These are phyloP conservation scores for Leptopilina boulardi DNA, from an alignment of 1,140 invertebrate species.

Conservation along the genomic window DNA sequence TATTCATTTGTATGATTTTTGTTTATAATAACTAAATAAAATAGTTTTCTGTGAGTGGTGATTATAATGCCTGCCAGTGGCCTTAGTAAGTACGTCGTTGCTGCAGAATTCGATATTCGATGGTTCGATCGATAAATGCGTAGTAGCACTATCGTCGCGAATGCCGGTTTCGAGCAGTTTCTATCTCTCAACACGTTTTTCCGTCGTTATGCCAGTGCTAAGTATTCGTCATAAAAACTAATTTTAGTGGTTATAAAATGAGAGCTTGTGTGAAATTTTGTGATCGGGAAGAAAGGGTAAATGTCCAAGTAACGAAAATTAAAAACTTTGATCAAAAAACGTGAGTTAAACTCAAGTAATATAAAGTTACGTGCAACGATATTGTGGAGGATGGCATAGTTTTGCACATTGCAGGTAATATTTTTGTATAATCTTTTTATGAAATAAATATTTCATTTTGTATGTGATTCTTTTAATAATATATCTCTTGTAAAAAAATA, in stretches of 20 bases:
- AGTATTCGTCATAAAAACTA: background rate
- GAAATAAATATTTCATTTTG: no score
- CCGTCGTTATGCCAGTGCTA: background rate
- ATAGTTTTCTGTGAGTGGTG: background rate
- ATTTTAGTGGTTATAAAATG: background rate
- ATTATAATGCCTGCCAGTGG: background rate
- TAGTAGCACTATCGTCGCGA: background rate
- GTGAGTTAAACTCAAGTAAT: background rate
- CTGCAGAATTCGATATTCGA: background rate
- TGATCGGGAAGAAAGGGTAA: background rate
- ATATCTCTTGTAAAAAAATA: no score
- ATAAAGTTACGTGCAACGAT: background rate
- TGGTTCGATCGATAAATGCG: background rate
- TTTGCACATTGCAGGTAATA: background rate
- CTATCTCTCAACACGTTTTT: background rate
- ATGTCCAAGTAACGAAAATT: background rate
- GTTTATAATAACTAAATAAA: background rate
- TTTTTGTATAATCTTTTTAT: background rate
- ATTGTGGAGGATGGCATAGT: slow-evolving; percentile 4
- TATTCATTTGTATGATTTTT: background rate
- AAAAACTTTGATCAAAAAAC: background rate
- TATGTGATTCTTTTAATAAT: no score
- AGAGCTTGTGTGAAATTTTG: background rate
- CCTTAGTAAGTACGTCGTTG: background rate
- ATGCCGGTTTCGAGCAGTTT: background rate